phyloP scores from a whole-genome alignment of 2,888 invertebrate genomes.

The Lithophane socia region DNA sequence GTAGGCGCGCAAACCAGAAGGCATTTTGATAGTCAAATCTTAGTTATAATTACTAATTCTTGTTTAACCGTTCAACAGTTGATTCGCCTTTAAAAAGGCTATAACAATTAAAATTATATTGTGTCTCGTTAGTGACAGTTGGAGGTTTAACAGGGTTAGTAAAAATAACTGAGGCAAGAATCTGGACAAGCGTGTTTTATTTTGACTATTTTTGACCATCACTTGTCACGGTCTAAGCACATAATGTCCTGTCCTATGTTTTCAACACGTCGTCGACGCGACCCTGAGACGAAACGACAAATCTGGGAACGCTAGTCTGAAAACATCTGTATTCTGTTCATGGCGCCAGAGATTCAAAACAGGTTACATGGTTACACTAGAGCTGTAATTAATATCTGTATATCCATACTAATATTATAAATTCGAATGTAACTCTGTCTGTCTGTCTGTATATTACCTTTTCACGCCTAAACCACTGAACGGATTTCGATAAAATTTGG shows the following conservation, averaged over 20 bases:
- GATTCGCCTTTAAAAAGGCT: too few relatives aligned
- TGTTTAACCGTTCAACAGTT: neutral
- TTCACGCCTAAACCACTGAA: too few relatives aligned
- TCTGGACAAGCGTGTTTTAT: slow-evolving; percentile 24
- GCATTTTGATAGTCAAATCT: neutral
- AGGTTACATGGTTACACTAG: neutral
- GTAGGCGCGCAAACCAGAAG: too few relatives aligned
- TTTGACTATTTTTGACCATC: neutral
- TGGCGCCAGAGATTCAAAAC: slow-evolving; percentile 5
- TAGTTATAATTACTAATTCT: too few relatives aligned
- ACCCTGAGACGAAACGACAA: slow-evolving; percentile 33
- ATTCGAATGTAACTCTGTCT: too few relatives aligned
- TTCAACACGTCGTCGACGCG: slow-evolving; percentile 36
- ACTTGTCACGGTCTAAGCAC: slow-evolving; percentile 42
- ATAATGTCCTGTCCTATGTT: slow-evolving; percentile 22
- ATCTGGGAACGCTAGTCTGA: slow-evolving; percentile 38
- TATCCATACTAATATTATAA: too few relatives aligned
- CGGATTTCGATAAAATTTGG: too few relatives aligned
- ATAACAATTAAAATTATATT: too few relatives aligned
- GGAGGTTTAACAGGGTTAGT: neutral
- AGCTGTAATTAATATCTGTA: neutral
- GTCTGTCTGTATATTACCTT: too few relatives aligned
- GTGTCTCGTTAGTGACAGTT: too few relatives aligned
- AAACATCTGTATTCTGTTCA: slow-evolving; percentile 36
- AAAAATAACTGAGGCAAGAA: neutral